Base-by-base conservation (phyloP, 1,140 invertebrate genomes). In the Pteromalus puparum region DNA sequence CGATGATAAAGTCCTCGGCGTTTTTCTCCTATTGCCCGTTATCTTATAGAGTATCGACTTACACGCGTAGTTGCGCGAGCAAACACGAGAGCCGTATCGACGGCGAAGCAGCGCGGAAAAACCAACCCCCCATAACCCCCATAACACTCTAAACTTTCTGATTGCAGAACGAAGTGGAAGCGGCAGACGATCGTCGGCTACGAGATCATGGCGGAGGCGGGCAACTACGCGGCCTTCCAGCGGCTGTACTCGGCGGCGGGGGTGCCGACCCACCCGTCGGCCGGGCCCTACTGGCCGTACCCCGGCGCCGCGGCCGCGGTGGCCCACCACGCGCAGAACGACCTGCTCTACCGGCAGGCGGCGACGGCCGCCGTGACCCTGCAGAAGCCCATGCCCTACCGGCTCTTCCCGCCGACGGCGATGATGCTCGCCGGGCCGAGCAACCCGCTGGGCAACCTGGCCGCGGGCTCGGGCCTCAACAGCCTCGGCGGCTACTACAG, bases 111-210 rank as follows among this genome's bases (percentile, higher is more conserved):
- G n/a, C n/a, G n/a, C n/a, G n/a, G n/a, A n/a, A n/a, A n/a, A n/a
- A n/a, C n/a, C n/a, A n/a, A n/a, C n/a, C n/a, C n/a, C n/a, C n/a
- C n/a, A n/a, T n/a, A n/a, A n/a, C n/a, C n/a, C n/a, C n/a, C n/a
- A n/a, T n/a, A n/a, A n/a, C n/a, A n/a, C n/a, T n/a, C n/a, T n/a
- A n/a, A n/a, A n/a, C n/a, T n/a, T 89, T 92, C 90, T 94, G 89
- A 91, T 94, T 94, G 15, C 95, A 99, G 99, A 94, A 99, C 99
- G 89, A 99, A 99, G 94, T 99, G 99, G 99, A 99, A 99, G 92
- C 95, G 99, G 9, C 99, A 99, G 93, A 99, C 98, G 3, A 98
- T 98, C 0, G 98, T 99, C 0, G 98, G 98, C 0, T 93, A 99
- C 86, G 99, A 99, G 92, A 95, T 99, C 26, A 93, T 99, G 80